Conservation (phyloP, 1,140 invertebrate species). For the Listronotus bonariensis region DNA sequence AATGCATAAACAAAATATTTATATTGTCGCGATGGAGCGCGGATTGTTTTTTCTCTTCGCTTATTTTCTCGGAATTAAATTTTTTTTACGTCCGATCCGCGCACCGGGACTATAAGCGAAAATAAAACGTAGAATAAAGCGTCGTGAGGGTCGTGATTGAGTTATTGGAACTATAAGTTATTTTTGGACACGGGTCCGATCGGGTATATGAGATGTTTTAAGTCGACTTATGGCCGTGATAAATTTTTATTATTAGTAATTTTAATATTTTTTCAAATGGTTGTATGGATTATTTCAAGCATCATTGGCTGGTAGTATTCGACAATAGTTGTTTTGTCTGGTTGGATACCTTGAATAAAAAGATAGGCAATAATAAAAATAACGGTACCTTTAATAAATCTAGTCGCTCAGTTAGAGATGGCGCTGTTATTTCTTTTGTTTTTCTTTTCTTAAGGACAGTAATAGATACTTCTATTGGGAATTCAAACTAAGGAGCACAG, state of each 20-base stretch:
- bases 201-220: constrained; percentile 1
- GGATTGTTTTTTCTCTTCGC: constrained; percentile 49
- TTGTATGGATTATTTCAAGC: too few species aligned
- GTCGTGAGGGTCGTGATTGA: constrained; percentile 54
- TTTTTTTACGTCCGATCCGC: constrained; percentile 42
- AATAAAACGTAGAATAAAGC: constrained; percentile 26
- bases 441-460: too few species aligned
- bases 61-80: constrained; percentile 53
- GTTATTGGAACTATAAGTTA: constrained; percentile 56
- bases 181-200: constrained; percentile 40
- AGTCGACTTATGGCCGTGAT: constrained; percentile 9
- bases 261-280: background rate
- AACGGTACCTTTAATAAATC: too few species aligned
- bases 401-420: too few species aligned
- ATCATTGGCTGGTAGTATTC: too few species aligned
- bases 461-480: too few species aligned
- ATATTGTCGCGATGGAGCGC: constrained; percentile 52
- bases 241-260: constrained; percentile 21
- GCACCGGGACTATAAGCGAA: constrained; percentile 10
- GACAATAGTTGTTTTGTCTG: too few species aligned
- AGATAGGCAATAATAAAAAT: too few species aligned
- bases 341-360: too few species aligned
- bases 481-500: too few species aligned
- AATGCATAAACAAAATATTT: constrained; percentile 58
- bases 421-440: too few species aligned